These are phyloP conservation scores for Orgyia antiqua DNA, from an alignment of 2,888 invertebrate genomes.

Conservation along the genomic window DNA sequence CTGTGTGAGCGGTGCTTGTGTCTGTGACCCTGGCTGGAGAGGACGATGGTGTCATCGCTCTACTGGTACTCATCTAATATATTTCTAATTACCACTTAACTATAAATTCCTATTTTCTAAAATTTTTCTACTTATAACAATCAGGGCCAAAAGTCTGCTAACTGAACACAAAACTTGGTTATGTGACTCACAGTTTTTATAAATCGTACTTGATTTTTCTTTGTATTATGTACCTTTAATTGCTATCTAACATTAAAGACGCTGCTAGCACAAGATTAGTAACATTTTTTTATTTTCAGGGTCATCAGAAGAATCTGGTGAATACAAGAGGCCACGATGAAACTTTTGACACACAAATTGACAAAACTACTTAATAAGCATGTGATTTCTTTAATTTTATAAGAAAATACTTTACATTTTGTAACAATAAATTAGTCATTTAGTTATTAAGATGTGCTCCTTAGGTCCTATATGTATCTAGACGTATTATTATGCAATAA, in stretches of 20 bases:
- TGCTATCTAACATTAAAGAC: too few species aligned
- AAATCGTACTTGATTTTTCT: too few species aligned
- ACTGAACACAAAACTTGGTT: too few species aligned
- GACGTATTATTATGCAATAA: slow-evolving; percentile 41
- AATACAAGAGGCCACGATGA: slow-evolving; percentile 68
- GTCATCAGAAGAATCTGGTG: slow-evolving; percentile 70
- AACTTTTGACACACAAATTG: slow-evolving; percentile 22
- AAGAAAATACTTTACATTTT: slow-evolving; percentile 42
- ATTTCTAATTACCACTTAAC: too few species aligned
- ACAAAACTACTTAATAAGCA: slow-evolving; percentile 58
- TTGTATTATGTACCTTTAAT: too few species aligned
- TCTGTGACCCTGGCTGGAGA: slow-evolving; percentile 90
- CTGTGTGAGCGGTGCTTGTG: slow-evolving; percentile 85
- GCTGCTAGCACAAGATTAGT: too few species aligned
- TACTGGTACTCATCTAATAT: slow-evolving; percentile 53
- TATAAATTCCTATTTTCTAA: too few species aligned
- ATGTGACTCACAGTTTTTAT: too few species aligned
- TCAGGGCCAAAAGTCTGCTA: too few species aligned
- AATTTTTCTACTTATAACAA: too few species aligned
- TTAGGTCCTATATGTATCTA: slow-evolving; percentile 34
- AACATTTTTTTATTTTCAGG: slow-evolving; percentile 38
- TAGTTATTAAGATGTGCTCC: slow-evolving; percentile 54
- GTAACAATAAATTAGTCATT: slow-evolving; percentile 64
- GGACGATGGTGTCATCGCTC: slow-evolving; percentile 89
- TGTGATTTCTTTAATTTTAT: slow-evolving; percentile 63